Evolutionary conservation across 2,113 vertebrate genomes (phyloP), one percentile per base, ranked within the genome.

Genomic region (Catharus bicknelli): DNA sequence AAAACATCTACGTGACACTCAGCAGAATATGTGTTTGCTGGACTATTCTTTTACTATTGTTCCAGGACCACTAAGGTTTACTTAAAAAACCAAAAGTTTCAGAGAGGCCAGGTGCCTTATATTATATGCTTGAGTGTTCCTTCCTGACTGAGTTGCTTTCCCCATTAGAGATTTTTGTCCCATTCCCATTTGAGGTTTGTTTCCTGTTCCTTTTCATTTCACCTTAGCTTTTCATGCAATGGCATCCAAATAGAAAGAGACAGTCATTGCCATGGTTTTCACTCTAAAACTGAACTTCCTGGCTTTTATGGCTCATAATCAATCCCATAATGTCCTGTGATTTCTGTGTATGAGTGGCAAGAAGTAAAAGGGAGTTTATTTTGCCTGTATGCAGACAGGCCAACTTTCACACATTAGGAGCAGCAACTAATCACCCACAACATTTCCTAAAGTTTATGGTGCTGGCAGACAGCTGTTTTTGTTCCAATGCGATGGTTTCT

Each of bases 381-480:
- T 95, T 89, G 90, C 93, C 82, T 89, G 26, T 53, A 74, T 40
- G 68, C 87, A 90, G 87, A 64, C 93, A 91, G 61, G 90, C 95
- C 95, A 95, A 93, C 82, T 96, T 96, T 96, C 94, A 96, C 96
- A 93, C 96, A 83, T 95, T 95, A 94, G 76, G 72, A 94, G 67
- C 58, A 94, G 91, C 90, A 93, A 88, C 90, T 96, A 93, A 95
- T 96, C 93, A 96, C 76, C 90, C 91, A 81, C 91, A 95, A 83
- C 87, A 88, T 91, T 94, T 95, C 95, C 96, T 94, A 72, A 85
- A 86, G 82, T 85, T 94, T 88, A 88, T 81, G 75, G 87, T 88
- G 91, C 95, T 93, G 91, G 89, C 93, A 81, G 94, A 83, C 94
- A 94, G 93, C 87, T 94, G 87, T 48, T 95, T 94, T 93, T 38